Base-by-base conservation (phyloP, 2,113 vertebrate genomes). In the Lepus europaeus region DNA sequence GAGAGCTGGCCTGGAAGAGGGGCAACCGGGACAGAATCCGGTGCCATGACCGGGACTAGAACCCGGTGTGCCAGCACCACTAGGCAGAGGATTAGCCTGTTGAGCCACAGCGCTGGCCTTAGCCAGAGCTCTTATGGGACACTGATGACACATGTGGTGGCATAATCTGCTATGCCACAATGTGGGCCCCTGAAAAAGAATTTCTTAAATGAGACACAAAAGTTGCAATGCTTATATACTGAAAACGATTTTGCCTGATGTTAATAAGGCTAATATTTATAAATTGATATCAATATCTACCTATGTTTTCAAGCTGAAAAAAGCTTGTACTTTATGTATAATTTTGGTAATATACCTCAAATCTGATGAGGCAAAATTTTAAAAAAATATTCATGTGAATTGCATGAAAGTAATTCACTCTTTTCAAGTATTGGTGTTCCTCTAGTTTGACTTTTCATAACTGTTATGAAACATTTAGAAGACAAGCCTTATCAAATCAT, bases 261-360 rank as follows among this genome's bases (percentile, higher is more conserved):
- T 23, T 68, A 94, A 83, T 56, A 49, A 95, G 79, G 27, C 56
- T 1, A 27, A 85, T 79, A 90, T 33, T 61, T 90, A n/a, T 56
- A 61, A 73, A 22, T n/a, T 79, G 3, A 90, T 63, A 36, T 1
- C 9, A 49, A 22, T 83, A 12, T 22, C 10, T 36, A 73, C 7
- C 31, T 72, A 70, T 63, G 78, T 87, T 51, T 11, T 36, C 31
- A 87, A 63, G 45, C 2, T 80, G 22, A 45, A 12, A 85, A 73
- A 69, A 78, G 5, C 14, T 29, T 6, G 11, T 61, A 2, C 29
- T 49, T 27, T 16, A 5, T 59, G 56, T 19, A 59, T 59, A 53
- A 53, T 59, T 66, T 2, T 22, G 83, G 1, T 0, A 73, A 29
- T 12, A 45, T 68, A 45, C 19, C 36, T 95, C n/a, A 85, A 96